Evolutionary conservation across 2,797 vertebrate species (phyloP), one percentile per base, ranked within the genome.

Genomic region (Squalus acanthias): DNA sequence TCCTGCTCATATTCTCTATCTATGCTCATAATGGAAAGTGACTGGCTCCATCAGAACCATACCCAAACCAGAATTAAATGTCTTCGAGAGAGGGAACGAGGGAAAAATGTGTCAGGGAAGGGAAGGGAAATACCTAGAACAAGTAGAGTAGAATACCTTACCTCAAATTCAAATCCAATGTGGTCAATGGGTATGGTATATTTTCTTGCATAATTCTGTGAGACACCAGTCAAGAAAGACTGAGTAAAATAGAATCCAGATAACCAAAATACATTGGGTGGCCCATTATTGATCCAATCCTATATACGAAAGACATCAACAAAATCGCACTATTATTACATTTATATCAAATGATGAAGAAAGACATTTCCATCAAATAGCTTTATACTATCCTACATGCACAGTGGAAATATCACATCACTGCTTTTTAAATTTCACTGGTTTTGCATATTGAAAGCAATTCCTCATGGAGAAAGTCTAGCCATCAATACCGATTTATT

Each of bases 201-300:
- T 97, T 99, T 99, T 97, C 99, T 98, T 96, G 99, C 98, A 97
- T 98, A 99, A 97, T 99, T 99, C 97, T 99, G 99, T 96, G 98
- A 98, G 96, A 99, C 98, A 33, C 99, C 99, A 0, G 99, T 99
- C 96, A 99, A 97, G 97, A 99, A 99, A 0, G 99, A 99, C 97
- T 99, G 99, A n/a, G 99, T 99, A 97, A 99, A 99, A 97, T 99
- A 99, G 97, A 99, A 99, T 74, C 99, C 98, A 0, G 99, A 99
- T 60, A 99, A 96, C 99, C 99, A 99, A 97, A 99, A 99, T 96
- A 99, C 98, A 46, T 97, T 97, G 5, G 99, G 98, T 0, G 98
- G 97, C 0, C 99, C 98, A 0, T 97, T 97, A 97, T 98, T 97
- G 96, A 99, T 98, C 99, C 99, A 99, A 0, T 99, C 98, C 99